Conservation (phyloP, 2,113 vertebrate genomes). For the Oncorhynchus clarkii region DNA sequence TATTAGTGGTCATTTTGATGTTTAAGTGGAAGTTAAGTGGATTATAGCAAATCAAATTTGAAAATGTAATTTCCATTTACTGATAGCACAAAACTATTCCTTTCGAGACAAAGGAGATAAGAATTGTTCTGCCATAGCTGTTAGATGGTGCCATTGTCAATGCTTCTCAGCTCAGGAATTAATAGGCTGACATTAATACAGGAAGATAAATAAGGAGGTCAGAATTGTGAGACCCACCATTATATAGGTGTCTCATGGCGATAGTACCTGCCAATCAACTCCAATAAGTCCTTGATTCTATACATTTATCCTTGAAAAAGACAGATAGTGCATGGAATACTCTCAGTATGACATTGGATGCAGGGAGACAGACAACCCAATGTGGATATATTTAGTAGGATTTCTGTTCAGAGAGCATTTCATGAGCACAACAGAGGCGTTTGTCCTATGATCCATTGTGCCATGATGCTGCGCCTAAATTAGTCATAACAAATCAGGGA, state of each 20-base stretch:
- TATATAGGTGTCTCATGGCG: constrained; percentile 82
- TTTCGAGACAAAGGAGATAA: constrained; percentile 91
- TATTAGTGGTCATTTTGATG: constrained; percentile 86
- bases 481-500: constrained; percentile 44
- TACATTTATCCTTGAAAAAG: constrained; percentile 65
- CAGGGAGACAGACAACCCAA: constrained; percentile 45
- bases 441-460: constrained; percentile 35
- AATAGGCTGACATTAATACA: constrained; percentile 97
- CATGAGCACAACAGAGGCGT: constrained; percentile 40
- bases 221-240: constrained; percentile 73
- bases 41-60: constrained; percentile 92
- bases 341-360: constrained; percentile 34
- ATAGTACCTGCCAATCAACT: constrained; percentile 88
- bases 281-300: constrained; percentile 74
- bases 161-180: constrained; percentile 78
- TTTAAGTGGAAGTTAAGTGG: constrained; percentile 90
- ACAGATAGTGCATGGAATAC: constrained; percentile 14
- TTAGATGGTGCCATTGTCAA: constrained; percentile 84
- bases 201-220: constrained; percentile 92
- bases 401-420: constrained; percentile 4
- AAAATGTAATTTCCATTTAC: constrained; percentile 91
- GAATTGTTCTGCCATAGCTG: constrained; percentile 83
- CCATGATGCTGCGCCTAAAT: constrained; percentile 37
- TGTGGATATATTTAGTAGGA: constrained; percentile 31
- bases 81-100: constrained; percentile 95